Percentiles rank a stretch among this genome's conserved stretches.
Evolutionary conservation across 2,113 vertebrate genomes (phyloP).

Genomic region (Gavia stellata): DNA sequence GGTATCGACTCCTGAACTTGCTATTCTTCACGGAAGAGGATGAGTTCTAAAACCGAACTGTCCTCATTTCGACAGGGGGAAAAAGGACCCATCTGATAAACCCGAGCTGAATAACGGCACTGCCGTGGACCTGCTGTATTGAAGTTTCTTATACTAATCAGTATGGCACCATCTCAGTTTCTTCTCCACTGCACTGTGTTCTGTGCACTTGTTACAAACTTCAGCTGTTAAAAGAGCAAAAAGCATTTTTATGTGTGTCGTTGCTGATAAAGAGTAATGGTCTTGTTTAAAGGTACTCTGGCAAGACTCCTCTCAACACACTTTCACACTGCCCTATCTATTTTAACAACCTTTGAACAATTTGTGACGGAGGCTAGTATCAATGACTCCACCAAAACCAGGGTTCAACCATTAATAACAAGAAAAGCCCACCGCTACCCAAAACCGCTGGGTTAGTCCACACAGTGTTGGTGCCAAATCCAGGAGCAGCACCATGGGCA

Average conservation of each 20-base stretch:
- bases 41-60: neutral
- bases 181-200: neutral
- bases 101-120: neutral
- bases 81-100: neutral
- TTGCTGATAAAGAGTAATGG: neutral
- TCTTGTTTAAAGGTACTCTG: neutral
- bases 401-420: neutral
- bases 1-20: neutral
- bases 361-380: neutral
- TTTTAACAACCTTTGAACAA: neutral
- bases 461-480: neutral
- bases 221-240: neutral
- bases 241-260: rapidly evolving
- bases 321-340: neutral
- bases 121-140: rapidly evolving
- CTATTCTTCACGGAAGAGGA: neutral
- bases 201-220: neutral
- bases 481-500: neutral
- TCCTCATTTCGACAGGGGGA: neutral
- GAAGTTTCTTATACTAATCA: neutral
- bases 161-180: neutral
- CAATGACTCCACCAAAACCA: neutral
- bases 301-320: neutral
- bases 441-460: neutral
- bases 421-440: neutral